Conservation (phyloP, 2,888 invertebrate genomes). For the Sarcophaga rosellei region DNA sequence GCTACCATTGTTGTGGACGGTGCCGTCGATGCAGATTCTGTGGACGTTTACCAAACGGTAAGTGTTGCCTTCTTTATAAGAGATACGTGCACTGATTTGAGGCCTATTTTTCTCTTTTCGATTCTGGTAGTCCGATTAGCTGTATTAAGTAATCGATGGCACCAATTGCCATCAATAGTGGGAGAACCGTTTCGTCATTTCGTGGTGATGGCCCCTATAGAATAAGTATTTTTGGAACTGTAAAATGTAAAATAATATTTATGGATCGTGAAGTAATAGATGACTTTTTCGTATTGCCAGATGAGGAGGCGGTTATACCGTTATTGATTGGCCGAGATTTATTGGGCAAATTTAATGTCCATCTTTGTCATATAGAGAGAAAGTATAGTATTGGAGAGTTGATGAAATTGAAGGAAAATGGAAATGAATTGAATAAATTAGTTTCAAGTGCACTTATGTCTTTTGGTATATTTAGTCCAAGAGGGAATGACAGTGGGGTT, state of each 20-base stretch:
- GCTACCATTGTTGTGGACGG: not conserved
- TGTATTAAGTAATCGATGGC: not conserved
- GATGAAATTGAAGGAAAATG: not conserved
- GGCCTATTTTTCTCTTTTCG: slow-evolving; percentile 36
- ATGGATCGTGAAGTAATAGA: not conserved
- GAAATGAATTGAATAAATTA: not conserved
- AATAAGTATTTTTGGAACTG: slow-evolving; percentile 4
- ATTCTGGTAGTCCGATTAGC: slow-evolving; percentile 21
- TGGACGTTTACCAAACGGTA: slow-evolving; percentile 18
- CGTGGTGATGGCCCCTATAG: slow-evolving; percentile 13
- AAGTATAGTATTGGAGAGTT: not conserved
- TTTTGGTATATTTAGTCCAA: not conserved
- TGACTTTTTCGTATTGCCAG: slow-evolving; percentile 14
- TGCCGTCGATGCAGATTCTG: no score
- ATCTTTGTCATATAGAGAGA: slow-evolving; percentile 4
- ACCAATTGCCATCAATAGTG: slow-evolving; percentile 10
- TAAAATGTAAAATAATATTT: slow-evolving; percentile 10
- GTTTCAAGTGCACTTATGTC: slow-evolving; percentile 12
- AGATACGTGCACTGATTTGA: slow-evolving; percentile 44
- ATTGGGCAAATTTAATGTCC: slow-evolving; percentile 11
- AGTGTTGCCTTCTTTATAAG: slow-evolving; percentile 15
- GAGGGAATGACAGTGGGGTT: not conserved
- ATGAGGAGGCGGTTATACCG: slow-evolving; percentile 31
- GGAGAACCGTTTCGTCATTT: slow-evolving; percentile 9
- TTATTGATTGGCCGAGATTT: slow-evolving; percentile 8